phyloP scores from a whole-genome alignment of 92 coral and sea anemone species.

The Porites cylindrica region DNA sequence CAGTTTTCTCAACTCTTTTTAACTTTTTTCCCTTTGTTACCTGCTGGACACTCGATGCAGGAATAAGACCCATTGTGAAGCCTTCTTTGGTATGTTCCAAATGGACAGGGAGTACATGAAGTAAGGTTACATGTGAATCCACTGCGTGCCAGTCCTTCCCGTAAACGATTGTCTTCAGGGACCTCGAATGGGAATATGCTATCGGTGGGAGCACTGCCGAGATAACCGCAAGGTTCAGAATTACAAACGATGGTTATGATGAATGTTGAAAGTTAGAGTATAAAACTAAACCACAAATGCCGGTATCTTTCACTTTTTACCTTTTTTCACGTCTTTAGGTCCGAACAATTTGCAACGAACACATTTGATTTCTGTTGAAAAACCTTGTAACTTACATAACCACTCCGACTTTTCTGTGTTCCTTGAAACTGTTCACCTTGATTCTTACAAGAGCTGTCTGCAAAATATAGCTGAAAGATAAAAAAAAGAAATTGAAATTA shows the following conservation, averaged over 20 bases:
- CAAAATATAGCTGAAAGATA: slow-evolving; percentile 53
- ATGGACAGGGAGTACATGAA: slow-evolving; percentile 68
- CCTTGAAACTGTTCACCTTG: slow-evolving; percentile 45
- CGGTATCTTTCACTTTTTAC: no score
- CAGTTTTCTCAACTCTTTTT: background rate
- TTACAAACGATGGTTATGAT: no score
- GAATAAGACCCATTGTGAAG: slow-evolving; percentile 52
- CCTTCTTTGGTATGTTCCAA: slow-evolving; percentile 70
- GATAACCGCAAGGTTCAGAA: background rate
- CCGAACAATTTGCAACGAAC: no score
- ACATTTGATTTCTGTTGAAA: background rate
- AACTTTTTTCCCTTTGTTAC: slow-evolving; percentile 7
- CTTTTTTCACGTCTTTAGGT: no score
- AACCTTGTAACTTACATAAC: slow-evolving; percentile 61
- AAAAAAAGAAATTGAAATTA: background rate
- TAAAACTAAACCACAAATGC: no score
- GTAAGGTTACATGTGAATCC: slow-evolving; percentile 69
- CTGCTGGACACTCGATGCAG: slow-evolving; percentile 83
- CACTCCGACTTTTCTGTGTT: slow-evolving; percentile 58
- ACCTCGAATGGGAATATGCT: slow-evolving; percentile 54
- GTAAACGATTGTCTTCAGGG: slow-evolving; percentile 58
- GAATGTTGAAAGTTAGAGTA: no score
- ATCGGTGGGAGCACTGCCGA: slow-evolving; percentile 68
- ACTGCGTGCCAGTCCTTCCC: slow-evolving; percentile 70
- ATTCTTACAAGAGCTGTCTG: slow-evolving; percentile 76